Percentiles rank a stretch among this genome's conserved stretches.
Evolutionary conservation across 2,797 vertebrate species (phyloP).

Genomic region (Brachymystax lenok): DNA sequence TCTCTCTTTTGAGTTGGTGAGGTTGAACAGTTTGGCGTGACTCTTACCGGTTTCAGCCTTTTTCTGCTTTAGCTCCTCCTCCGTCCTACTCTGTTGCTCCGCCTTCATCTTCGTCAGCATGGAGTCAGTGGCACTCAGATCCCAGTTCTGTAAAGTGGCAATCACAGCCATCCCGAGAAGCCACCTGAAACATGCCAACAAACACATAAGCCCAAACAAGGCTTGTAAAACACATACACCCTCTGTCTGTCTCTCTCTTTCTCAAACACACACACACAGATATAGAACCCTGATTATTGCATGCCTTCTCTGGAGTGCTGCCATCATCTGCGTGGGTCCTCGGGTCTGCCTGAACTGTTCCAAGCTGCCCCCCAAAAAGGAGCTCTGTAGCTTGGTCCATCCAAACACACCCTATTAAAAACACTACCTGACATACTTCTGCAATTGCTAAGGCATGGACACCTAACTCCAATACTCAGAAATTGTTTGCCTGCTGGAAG

Average conservation of each 20-base stretch:
- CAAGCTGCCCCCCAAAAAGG: slow-evolving; percentile 58
- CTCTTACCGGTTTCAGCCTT: slow-evolving; percentile 47
- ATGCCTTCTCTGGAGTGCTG: slow-evolving; percentile 59
- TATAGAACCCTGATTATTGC: too few relatives aligned
- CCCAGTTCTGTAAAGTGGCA: slow-evolving; percentile 46
- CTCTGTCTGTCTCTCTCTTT: too few relatives aligned
- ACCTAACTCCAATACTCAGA: background rate
- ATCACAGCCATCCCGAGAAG: slow-evolving; percentile 46
- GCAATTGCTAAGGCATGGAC: background rate
- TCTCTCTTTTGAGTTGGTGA: too few relatives aligned
- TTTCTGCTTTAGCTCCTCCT: slow-evolving; percentile 26
- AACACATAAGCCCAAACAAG: background rate
- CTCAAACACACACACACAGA: background rate
- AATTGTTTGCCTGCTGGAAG: background rate
- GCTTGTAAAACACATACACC: background rate
- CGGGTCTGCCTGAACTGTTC: slow-evolving; percentile 61
- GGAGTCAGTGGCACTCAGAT: slow-evolving; percentile 51
- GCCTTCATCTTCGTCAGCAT: slow-evolving; percentile 58
- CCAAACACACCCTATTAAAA: slow-evolving; percentile 56
- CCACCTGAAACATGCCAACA: slow-evolving; percentile 37
- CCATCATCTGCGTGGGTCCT: slow-evolving; percentile 58
- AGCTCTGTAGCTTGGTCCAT: slow-evolving; percentile 55
- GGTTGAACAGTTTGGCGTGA: slow-evolving; percentile 25
- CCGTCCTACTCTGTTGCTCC: slow-evolving; percentile 32
- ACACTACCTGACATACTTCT: slow-evolving; percentile 12